Conservation (phyloP, 2,797 vertebrate genomes). For the Heliangelus exortis region DNA sequence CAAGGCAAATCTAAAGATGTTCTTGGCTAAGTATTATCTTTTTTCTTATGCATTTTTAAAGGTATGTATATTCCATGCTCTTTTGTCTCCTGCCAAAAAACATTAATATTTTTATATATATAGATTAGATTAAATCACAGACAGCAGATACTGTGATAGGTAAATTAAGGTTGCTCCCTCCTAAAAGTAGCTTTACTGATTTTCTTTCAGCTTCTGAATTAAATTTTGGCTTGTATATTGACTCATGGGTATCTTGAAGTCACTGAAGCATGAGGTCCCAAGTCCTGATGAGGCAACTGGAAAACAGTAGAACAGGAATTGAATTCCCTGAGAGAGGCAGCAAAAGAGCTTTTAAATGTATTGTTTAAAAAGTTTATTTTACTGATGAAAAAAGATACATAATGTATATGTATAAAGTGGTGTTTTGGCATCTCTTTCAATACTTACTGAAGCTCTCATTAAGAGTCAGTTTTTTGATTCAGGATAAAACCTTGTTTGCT, state of each 20-base stretch:
- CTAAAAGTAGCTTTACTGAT: slow-evolving; percentile 44
- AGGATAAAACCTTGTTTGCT: background rate
- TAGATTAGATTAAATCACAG: background rate
- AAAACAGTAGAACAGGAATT: slow-evolving; percentile 53
- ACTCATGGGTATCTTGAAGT: slow-evolving; percentile 49
- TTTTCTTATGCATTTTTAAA: background rate
- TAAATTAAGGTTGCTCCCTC: slow-evolving; percentile 37
- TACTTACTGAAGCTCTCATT: background rate
- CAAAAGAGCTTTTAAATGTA: slow-evolving; percentile 1
- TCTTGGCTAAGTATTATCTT: background rate
- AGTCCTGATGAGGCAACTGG: slow-evolving; percentile 50
- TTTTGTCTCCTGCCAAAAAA: background rate
- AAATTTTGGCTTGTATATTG: slow-evolving; percentile 55
- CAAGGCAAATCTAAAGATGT: background rate
- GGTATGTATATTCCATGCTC: background rate
- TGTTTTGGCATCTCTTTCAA: background rate
- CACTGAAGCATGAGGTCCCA: slow-evolving; percentile 54
- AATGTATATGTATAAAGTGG: background rate
- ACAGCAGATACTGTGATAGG: background rate
- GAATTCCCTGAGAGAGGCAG: slow-evolving; percentile 51
- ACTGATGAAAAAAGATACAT: background rate
- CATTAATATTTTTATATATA: background rate
- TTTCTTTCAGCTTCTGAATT: slow-evolving; percentile 47
- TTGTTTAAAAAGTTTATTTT: background rate
- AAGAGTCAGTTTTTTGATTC: background rate